Base-by-base conservation (phyloP, 2,113 vertebrate species). In the Astur gentilis region DNA sequence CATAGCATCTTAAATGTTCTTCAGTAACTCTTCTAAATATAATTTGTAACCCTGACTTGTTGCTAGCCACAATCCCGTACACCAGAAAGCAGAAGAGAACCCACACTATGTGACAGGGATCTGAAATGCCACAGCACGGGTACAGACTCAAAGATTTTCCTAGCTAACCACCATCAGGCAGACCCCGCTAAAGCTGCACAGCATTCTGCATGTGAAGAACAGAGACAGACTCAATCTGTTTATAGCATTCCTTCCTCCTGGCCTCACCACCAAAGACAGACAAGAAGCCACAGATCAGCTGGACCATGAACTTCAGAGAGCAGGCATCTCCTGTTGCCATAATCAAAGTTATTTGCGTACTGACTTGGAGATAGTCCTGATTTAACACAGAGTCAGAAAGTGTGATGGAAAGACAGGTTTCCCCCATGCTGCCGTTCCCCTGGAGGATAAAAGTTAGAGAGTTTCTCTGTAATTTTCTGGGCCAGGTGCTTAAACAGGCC, bases 1-100 rank as follows among this genome's bases (percentile, higher is more conserved):
- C 31, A 50, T 8, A 85, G 32, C 11, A 52, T 92, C 34, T 97
- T 81, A 86, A 87, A 93, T 40, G 49, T 88, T 93, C 50, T 95
- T 91, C 80, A 85, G 42, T 85, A 94, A 86, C 44, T 77, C 70
- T 96, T 92, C 67, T 84, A 95, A 95, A 81, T 71, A 73, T 29
- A 52, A 86, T 91, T 91, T 97, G 78, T 81, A 93, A 85, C 58
- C 55, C 47, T 52, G n/a, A 61, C 70, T 49, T 81, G 52, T 9
- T 38, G 8, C 21, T 64, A 70, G 69, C 54, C 29, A 20, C 14
- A n/a, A 17, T 40, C 11, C 40, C 22, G 36, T 32, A 19, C 10
- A 50, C 29, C 36, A 64, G 67, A 69, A 85, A 34, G 16, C 44
- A 57, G 55, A 52, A 73, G 34, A 52, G 44, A 32, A 16, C 32